A percentile compares a stretch with the other conserved stretches of the same genome.
These are phyloP conservation scores for Apocrypta bakeri DNA, from an alignment of 1,140 invertebrate species.

Conservation along the genomic window DNA sequence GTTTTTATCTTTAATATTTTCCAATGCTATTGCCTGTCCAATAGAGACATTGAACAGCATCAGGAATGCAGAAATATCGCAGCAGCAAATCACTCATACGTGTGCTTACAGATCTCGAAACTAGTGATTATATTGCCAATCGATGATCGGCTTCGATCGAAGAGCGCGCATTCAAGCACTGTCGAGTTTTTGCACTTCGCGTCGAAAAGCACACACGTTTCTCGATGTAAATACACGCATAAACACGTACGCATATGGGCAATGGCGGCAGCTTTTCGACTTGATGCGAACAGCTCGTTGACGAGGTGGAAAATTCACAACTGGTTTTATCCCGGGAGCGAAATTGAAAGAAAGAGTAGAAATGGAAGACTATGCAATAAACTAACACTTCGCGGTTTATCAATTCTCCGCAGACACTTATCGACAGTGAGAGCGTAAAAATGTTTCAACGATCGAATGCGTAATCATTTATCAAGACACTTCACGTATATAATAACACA, in stretches of 20 bases:
- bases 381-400: no score
- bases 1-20: background rate
- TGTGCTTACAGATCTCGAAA: background rate
- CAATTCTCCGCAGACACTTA: background rate
- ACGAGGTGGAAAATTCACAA: conserved; percentile 27
- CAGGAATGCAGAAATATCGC: background rate
- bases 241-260: background rate
- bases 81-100: background rate
- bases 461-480: background rate
- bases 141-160: background rate
- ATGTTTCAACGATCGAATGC: no score
- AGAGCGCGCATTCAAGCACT: background rate
- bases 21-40: background rate
- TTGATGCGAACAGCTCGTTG: background rate
- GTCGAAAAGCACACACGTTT: background rate
- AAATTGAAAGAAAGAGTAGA: background rate
- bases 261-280: background rate
- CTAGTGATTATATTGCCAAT: background rate
- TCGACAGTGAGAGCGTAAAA: no score
- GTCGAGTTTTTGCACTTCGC: background rate
- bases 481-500: background rate
- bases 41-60: conserved; percentile 23
- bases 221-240: background rate
- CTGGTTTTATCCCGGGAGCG: background rate
- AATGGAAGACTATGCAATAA: background rate